Conservation (phyloP, 2,797 vertebrate genomes). For the Pogoniulus pusillus region DNA sequence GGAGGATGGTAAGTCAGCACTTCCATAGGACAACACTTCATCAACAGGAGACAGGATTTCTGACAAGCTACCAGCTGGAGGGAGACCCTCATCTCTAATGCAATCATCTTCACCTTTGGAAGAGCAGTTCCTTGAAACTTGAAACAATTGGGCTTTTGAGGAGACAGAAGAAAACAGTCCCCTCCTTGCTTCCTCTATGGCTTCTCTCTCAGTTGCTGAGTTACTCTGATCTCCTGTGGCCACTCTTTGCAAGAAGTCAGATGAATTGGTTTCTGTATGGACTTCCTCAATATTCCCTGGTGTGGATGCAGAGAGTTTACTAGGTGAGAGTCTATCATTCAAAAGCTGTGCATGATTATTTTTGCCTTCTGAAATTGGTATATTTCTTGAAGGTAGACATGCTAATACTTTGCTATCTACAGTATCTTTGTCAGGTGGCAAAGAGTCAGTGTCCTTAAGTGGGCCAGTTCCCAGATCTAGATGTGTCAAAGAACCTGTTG, state of each 20-base stretch:
- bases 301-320: neutral
- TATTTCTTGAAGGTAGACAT: neutral
- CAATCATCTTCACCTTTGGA: neutral
- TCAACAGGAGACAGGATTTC: slow-evolving; percentile 77
- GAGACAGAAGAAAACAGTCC: neutral
- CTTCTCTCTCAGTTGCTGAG: neutral
- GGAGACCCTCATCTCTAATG: neutral
- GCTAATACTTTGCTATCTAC: neutral
- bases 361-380: neutral
- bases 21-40: slow-evolving; percentile 76
- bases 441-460: neutral
- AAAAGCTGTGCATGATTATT: neutral
- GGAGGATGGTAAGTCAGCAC: slow-evolving; percentile 69
- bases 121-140: neutral
- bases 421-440: neutral
- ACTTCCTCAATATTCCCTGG: neutral
- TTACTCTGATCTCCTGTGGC: neutral
- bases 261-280: neutral
- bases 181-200: neutral
- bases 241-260: neutral
- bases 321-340: neutral
- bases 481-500: neutral
- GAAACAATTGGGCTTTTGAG: neutral
- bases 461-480: neutral
- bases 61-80: neutral